Evolutionary conservation across 2,797 vertebrate species (phyloP).

Genomic region (Adelosebastes latens): DNA sequence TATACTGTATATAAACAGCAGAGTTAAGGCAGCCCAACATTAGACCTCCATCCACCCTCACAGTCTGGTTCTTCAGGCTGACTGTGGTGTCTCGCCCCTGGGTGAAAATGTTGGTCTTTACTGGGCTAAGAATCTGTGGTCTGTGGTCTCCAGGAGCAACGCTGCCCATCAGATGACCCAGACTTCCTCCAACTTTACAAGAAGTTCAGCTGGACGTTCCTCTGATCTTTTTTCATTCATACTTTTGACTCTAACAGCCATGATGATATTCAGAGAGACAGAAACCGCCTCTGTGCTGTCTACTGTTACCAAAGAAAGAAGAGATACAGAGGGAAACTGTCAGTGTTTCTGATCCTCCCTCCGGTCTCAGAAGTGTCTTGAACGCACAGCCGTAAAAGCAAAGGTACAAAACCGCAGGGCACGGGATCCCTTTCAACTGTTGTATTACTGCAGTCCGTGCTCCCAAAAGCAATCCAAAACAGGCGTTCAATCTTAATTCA

Average conservation of each 20-base stretch:
- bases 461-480: constrained; percentile 47
- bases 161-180: constrained; percentile 39
- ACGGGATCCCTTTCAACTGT: constrained; percentile 46
- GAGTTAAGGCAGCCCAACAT: constrained; percentile 19
- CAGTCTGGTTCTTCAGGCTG: constrained; percentile 44
- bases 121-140: constrained; percentile 64
- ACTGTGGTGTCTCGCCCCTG: constrained; percentile 46
- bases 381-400: constrained; percentile 26
- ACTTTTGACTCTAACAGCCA: constrained; percentile 24
- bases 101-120: constrained; percentile 48
- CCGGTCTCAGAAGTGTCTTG: constrained; percentile 17
- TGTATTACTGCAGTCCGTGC: constrained; percentile 32
- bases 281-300: constrained; percentile 21
- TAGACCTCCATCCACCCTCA: constrained; percentile 34
- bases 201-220: constrained; percentile 20
- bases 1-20: constrained; percentile 3
- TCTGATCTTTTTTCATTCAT: constrained; percentile 26
- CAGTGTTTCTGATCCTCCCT: constrained; percentile 25
- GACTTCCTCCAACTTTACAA: constrained; percentile 48
- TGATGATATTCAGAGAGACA: constrained; percentile 39
- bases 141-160: constrained; percentile 55
- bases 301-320: neutral
- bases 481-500: constrained; percentile 44
- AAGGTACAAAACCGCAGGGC: constrained; percentile 52
- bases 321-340: neutral